Conservation (phyloP, 2,113 vertebrate species). For the Haliaeetus leucogaster region DNA sequence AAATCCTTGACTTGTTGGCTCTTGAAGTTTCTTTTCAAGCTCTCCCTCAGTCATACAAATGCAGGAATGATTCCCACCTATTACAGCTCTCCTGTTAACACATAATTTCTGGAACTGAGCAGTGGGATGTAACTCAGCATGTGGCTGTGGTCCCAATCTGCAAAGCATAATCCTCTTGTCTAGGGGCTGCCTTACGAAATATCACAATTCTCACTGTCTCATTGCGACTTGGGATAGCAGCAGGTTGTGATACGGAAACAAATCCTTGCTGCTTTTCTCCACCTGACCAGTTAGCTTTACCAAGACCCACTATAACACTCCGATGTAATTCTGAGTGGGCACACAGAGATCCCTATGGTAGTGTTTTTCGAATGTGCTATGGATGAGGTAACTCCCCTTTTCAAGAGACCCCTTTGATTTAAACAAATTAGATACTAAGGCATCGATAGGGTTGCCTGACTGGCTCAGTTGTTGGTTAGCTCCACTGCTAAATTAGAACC, state of each 20-base stretch:
- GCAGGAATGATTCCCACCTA: not conserved
- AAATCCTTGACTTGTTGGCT: not conserved
- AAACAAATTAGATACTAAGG: not conserved
- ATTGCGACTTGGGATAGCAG: not conserved
- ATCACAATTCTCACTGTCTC: not conserved
- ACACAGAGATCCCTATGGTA: not conserved
- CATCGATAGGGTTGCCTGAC: rapidly evolving
- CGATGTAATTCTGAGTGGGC: not conserved
- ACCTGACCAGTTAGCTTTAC: not conserved
- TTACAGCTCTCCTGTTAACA: not conserved
- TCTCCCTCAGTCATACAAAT: not conserved
- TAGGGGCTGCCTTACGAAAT: not conserved
- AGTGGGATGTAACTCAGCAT: not conserved
- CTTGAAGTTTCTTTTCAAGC: not conserved
- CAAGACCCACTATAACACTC: not conserved
- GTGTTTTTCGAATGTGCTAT: not conserved
- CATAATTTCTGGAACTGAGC: not conserved
- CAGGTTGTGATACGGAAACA: not conserved
- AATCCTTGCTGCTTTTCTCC: not conserved
- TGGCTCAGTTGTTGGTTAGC: not conserved
- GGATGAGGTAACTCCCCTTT: not conserved
- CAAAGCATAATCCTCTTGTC: not conserved
- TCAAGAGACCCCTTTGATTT: not conserved
- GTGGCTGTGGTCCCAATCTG: not conserved
- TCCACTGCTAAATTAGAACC: not conserved